A percentile compares a stretch with the other conserved stretches of the same genome.
These are phyloP conservation scores for Coracias cyanogaster DNA, from an alignment of 2,797 vertebrate genomes.

Conservation along the genomic window DNA sequence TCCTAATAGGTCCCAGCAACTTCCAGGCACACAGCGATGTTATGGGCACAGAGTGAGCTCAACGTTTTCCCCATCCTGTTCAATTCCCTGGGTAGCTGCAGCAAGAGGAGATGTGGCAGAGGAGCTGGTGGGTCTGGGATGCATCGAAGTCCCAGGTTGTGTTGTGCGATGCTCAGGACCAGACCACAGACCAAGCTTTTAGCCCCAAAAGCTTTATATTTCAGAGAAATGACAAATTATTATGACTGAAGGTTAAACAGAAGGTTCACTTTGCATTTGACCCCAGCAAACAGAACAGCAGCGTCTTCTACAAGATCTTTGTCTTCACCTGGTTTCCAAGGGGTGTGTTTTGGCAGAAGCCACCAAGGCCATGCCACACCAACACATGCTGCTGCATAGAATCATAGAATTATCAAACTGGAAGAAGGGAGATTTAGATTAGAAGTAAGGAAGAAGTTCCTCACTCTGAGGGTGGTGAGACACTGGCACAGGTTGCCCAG, in stretches of 20 bases:
- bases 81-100: rapidly evolving
- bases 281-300: rapidly evolving
- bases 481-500: too few species aligned
- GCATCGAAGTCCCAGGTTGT: rapidly evolving
- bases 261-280: background rate
- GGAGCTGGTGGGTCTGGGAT: rapidly evolving
- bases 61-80: background rate
- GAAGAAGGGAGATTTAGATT: too few species aligned
- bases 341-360: background rate
- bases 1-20: slow-evolving; percentile 9
- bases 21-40: background rate
- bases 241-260: background rate
- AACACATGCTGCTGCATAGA: too few species aligned
- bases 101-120: rapidly evolving
- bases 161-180: background rate
- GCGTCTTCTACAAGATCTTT: background rate
- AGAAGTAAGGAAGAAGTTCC: too few species aligned
- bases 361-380: background rate
- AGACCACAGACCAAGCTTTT: background rate
- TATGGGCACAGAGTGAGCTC: rapidly evolving
- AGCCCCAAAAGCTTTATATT: background rate
- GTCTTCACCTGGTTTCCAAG: background rate
- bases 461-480: too few species aligned
- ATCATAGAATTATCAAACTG: too few species aligned
- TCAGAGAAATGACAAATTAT: background rate